Evolutionary conservation across 2,888 invertebrate genomes (phyloP).

Genomic region (Macaria notata): DNA sequence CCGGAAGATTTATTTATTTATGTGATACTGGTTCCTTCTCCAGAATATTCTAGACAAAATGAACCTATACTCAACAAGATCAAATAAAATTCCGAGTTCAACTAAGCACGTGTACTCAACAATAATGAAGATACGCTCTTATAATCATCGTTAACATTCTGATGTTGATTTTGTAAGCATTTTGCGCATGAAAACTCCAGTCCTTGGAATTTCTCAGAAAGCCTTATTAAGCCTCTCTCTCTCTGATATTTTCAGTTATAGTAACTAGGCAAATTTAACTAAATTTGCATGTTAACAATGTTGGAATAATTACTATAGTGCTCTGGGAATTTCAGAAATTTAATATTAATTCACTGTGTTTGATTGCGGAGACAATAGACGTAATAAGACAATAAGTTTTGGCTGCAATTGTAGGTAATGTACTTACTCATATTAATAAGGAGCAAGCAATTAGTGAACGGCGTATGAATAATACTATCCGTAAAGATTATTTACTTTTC

Average conservation of each 20-base stretch:
- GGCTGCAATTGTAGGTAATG: no score
- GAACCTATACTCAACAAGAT: no score
- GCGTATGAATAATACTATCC: no score
- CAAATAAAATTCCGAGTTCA: no score
- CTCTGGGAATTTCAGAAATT: slow-evolving; percentile 9
- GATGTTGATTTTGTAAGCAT: slow-evolving; percentile 11
- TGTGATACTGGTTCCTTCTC: no score
- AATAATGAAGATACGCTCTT: slow-evolving; percentile 2
- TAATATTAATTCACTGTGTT: background rate
- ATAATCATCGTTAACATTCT: slow-evolving; percentile 19
- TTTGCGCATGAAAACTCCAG: slow-evolving; percentile 1
- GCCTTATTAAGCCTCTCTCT: slow-evolving; percentile 1
- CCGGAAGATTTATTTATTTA: no score
- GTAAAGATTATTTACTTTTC: no score
- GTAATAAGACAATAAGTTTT: no score
- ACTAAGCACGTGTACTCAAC: no score
- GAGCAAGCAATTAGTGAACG: no score
- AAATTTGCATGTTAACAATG: slow-evolving; percentile 20
- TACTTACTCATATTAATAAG: no score
- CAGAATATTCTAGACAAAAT: no score
- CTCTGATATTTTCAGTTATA: background rate
- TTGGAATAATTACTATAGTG: slow-evolving; percentile 1
- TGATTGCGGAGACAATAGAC: background rate
- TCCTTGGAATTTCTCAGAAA: slow-evolving; percentile 5
- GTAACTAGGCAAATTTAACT: slow-evolving; percentile 2